Evolutionary conservation across 2,888 invertebrate species (phyloP).

Genomic region (Apodemia duryi): DNA sequence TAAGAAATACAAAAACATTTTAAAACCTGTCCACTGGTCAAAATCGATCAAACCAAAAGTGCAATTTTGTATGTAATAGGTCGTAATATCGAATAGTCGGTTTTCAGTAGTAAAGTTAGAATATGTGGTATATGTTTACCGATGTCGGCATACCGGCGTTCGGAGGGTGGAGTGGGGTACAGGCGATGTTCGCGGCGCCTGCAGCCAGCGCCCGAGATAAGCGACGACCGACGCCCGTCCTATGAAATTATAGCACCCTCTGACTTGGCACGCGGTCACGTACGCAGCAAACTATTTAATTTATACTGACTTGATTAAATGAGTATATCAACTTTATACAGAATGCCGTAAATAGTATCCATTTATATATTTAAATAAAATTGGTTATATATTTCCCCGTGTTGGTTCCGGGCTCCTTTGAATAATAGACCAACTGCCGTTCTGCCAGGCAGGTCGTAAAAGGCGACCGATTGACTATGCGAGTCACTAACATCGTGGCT

Average conservation of each 20-base stretch:
- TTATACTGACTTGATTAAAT: too few species aligned
- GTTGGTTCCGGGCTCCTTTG: too few species aligned
- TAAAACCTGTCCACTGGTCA: neutral
- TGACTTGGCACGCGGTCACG: constrained; percentile 35
- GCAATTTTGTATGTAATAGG: constrained; percentile 13
- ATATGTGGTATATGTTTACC: constrained; percentile 33
- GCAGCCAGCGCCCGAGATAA: constrained; percentile 70
- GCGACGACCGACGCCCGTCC: constrained; percentile 73
- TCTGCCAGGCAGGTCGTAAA: too few species aligned
- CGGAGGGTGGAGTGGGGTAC: constrained; percentile 29
- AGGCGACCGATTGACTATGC: too few species aligned
- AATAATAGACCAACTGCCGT: too few species aligned
- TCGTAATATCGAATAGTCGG: constrained; percentile 19
- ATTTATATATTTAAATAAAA: too few species aligned
- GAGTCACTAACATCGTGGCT: too few species aligned
- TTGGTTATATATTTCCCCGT: too few species aligned
- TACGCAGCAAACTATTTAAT: neutral
- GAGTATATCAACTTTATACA: too few species aligned
- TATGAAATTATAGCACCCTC: constrained; percentile 73
- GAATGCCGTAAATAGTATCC: too few species aligned
- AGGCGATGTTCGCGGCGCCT: constrained; percentile 71
- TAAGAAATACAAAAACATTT: neutral
- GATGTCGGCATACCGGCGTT: neutral
- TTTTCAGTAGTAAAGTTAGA: constrained; percentile 26
- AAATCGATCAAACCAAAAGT: neutral